phyloP scores from a whole-genome alignment of 2,888 invertebrate species.

The Drosophila putrida region DNA sequence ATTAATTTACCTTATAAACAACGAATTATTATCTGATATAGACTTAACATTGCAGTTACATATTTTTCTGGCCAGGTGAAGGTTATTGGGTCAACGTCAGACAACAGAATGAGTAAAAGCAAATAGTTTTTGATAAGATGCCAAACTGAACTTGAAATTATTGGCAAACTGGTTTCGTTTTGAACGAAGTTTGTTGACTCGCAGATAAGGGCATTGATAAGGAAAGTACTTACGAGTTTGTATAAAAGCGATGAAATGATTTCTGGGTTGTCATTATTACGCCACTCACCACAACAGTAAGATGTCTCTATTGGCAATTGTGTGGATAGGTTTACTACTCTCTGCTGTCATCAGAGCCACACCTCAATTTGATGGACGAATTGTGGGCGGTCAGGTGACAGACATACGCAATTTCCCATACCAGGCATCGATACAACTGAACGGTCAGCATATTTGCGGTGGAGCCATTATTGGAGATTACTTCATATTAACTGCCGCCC shows the following conservation, averaged over 20 bases:
- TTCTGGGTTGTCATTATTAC: conserved; percentile 17
- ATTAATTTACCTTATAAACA: background rate
- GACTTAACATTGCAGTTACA: conserved; percentile 3
- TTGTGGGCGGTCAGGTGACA: conserved; percentile 72
- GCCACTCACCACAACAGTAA: background rate
- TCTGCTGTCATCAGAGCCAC: conserved; percentile 12
- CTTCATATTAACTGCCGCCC: conserved; percentile 75
- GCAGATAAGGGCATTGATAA: conserved; percentile 48
- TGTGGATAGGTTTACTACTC: conserved; percentile 17
- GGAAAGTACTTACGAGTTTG: background rate
- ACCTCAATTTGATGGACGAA: conserved; percentile 64
- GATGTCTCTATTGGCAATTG: conserved; percentile 23
- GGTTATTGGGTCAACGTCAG: conserved; percentile 71
- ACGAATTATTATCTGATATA: background rate
- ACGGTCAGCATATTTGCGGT: conserved; percentile 72
- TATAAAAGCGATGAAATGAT: conserved; percentile 45
- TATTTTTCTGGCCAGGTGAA: conserved; percentile 29
- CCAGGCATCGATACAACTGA: conserved; percentile 68
- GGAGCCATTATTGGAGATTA: conserved; percentile 70
- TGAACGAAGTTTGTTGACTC: conserved; percentile 52
- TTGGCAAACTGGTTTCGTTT: conserved; percentile 36
- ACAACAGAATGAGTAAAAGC: conserved; percentile 49
- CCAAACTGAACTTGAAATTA: conserved; percentile 55
- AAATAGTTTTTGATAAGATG: conserved; percentile 63
- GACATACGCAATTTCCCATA: conserved; percentile 66